phyloP scores from a whole-genome alignment of 2,797 vertebrate species.

The Graptemys geographica region DNA sequence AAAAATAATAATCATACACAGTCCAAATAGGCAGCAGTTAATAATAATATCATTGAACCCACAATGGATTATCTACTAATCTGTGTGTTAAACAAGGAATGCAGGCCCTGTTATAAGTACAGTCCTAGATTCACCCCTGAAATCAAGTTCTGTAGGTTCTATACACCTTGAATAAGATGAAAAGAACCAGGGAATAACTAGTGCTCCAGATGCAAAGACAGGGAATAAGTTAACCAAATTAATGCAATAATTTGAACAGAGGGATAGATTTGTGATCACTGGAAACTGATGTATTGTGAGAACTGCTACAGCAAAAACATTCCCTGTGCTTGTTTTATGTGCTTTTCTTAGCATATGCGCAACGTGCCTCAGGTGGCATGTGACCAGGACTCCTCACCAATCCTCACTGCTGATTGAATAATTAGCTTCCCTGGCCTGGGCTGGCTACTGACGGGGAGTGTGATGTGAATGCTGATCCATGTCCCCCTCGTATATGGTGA shows the following conservation, averaged over 20 bases:
- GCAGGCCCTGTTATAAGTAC: conserved; percentile 5
- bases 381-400: too few relatives aligned
- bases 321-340: background rate
- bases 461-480: too few relatives aligned
- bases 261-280: background rate
- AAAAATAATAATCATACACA: background rate
- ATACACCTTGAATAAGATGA: background rate
- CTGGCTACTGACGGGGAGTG: too few relatives aligned
- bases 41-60: conserved; percentile 15
- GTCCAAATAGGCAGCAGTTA: background rate
- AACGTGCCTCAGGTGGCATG: too few relatives aligned
- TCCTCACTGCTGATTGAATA: too few relatives aligned
- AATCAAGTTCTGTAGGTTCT: conserved; percentile 6
- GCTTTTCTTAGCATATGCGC: too few relatives aligned
- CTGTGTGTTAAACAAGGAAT: conserved; percentile 33
- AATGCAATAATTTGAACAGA: conserved; percentile 30
- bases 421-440: too few relatives aligned
- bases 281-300: background rate
- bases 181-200: conserved; percentile 26
- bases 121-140: conserved; percentile 34
- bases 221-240: conserved; percentile 71
- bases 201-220: conserved; percentile 51
- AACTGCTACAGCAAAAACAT: background rate
- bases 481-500: background rate
- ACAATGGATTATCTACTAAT: conserved; percentile 41